A percentile compares a stretch with the other conserved stretches of the same genome.
phyloP scores from a whole-genome alignment of 2,797 vertebrate genomes.

The Microchirus variegatus region DNA sequence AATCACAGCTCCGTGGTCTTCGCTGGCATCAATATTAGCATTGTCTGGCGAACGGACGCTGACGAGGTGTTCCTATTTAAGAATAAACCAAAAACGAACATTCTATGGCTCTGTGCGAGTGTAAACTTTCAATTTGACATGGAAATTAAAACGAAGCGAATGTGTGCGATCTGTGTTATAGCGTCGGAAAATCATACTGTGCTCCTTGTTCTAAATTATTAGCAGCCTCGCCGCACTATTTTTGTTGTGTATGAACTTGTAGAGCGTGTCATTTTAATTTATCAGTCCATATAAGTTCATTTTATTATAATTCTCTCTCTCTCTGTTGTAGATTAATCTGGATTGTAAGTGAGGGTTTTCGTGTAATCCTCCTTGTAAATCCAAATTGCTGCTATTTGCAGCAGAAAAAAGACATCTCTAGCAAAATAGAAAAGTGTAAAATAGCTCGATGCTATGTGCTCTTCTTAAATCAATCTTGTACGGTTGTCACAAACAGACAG shows the following conservation, averaged over 20 bases:
- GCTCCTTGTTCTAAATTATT: constrained; percentile 26
- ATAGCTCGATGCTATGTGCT: neutral
- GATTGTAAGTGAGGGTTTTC: too few species aligned
- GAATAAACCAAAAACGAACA: constrained; percentile 16
- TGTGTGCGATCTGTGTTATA: constrained; percentile 11
- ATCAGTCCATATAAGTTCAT: too few species aligned
- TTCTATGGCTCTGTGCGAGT: constrained; percentile 23
- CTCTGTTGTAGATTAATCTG: too few species aligned
- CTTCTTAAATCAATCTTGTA: neutral
- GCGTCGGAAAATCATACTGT: constrained; percentile 6
- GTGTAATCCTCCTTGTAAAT: too few species aligned
- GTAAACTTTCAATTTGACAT: constrained; percentile 18
- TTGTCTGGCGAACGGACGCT: constrained; percentile 27
- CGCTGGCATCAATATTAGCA: constrained; percentile 33
- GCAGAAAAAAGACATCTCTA: too few species aligned
- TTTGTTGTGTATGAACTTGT: too few species aligned
- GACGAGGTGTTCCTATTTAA: constrained; percentile 48
- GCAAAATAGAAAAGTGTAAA: too few species aligned
- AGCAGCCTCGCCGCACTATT: neutral
- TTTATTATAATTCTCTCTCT: too few species aligned
- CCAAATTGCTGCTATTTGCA: too few species aligned
- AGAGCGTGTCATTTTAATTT: too few species aligned
- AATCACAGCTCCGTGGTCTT: constrained; percentile 35
- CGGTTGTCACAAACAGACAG: neutral
- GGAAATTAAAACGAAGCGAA: constrained; percentile 18